Percentiles rank a stretch among this genome's conserved stretches.
These are phyloP conservation scores for Drosophila dives DNA, from an alignment of 2,888 invertebrate species.

Conservation along the genomic window DNA sequence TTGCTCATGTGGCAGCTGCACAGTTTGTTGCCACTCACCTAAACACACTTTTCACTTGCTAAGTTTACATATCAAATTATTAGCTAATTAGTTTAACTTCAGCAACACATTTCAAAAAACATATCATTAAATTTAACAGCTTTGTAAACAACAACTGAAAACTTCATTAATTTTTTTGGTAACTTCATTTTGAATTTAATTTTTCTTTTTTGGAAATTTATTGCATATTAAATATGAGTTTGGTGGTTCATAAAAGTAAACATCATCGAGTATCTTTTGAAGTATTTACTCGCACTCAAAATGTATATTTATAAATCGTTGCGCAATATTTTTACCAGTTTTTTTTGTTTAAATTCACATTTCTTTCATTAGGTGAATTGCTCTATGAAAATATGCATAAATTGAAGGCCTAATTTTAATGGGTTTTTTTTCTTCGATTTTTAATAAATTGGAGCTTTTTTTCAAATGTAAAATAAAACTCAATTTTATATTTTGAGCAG, in stretches of 20 bases:
- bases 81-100: constrained; percentile 60
- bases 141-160: constrained; percentile 40
- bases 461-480: not conserved
- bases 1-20: constrained; percentile 40
- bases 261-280: constrained; percentile 23
- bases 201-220: constrained; percentile 11
- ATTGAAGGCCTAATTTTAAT: not conserved
- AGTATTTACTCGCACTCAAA: constrained; percentile 12
- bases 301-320: constrained; percentile 25
- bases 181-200: not conserved
- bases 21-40: constrained; percentile 31
- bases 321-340: constrained; percentile 24
- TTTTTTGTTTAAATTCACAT: constrained; percentile 27
- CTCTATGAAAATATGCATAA: not conserved
- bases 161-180: constrained; percentile 20
- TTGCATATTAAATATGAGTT: constrained; percentile 42
- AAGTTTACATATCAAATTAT: constrained; percentile 63
- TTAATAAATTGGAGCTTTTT: not conserved
- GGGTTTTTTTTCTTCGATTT: not conserved
- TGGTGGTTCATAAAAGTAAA: constrained; percentile 21
- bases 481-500: not conserved
- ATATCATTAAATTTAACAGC: constrained; percentile 37
- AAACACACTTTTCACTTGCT: constrained; percentile 28
- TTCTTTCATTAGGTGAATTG: constrained; percentile 5
- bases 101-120: not conserved